phyloP scores from a whole-genome alignment of 1,140 invertebrate species.

The Sesamia nonagrioides region DNA sequence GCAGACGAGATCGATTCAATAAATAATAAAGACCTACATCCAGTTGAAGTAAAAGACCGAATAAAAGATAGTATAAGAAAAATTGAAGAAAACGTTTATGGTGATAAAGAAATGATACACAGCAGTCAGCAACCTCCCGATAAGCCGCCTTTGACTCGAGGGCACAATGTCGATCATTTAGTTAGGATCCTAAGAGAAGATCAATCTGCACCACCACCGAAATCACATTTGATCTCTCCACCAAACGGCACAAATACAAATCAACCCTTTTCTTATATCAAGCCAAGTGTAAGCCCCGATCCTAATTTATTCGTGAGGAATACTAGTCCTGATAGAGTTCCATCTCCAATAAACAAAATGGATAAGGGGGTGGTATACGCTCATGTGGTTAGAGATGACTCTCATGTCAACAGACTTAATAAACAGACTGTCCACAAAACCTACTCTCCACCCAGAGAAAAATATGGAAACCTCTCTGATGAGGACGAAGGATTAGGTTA shows the following conservation, averaged over 20 bases:
- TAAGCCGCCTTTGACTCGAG: constrained; percentile 89
- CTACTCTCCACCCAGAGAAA: constrained; percentile 80
- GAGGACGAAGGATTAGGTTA: constrained; percentile 93
- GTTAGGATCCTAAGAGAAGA: constrained; percentile 90
- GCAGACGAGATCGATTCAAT: constrained; percentile 80
- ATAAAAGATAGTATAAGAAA: constrained; percentile 83
- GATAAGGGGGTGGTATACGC: constrained; percentile 91
- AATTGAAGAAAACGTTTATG: constrained; percentile 87
- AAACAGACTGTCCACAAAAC: constrained; percentile 88
- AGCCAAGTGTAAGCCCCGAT: constrained; percentile 87
- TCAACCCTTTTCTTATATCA: constrained; percentile 92
- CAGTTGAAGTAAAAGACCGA: constrained; percentile 78
- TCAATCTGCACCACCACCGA: constrained; percentile 90
- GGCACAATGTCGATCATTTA: constrained; percentile 89
- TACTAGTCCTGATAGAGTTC: constrained; percentile 80
- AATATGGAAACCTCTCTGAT: constrained; percentile 88
- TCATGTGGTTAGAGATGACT: constrained; percentile 90
- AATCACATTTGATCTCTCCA: constrained; percentile 89
- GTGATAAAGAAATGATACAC: constrained; percentile 89
- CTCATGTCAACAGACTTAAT: constrained; percentile 63
- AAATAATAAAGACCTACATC: constrained; percentile 67
- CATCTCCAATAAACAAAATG: constrained; percentile 83
- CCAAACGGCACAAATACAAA: constrained; percentile 91
- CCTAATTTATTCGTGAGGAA: constrained; percentile 84
- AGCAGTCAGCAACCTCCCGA: constrained; percentile 90